phyloP scores from a whole-genome alignment of 2,113 vertebrate genomes.

The Burhinus oedicnemus region DNA sequence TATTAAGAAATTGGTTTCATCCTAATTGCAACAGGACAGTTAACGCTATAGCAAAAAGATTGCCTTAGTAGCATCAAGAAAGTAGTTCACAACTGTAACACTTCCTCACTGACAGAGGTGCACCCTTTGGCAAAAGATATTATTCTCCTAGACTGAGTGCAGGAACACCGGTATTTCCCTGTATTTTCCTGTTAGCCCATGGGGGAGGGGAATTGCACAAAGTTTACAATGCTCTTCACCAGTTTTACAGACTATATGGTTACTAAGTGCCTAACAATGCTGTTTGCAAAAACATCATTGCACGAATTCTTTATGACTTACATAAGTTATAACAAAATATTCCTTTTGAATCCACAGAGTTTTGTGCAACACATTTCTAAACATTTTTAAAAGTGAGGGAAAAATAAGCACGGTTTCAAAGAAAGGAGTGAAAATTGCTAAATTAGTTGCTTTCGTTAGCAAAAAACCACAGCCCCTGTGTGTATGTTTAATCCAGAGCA shows the following conservation, averaged over 20 bases:
- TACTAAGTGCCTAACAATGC: not conserved
- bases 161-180: not conserved
- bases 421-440: not conserved
- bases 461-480: accelerated
- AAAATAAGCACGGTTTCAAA: not conserved
- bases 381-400: not conserved
- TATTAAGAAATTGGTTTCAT: not conserved
- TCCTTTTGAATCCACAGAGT: not conserved
- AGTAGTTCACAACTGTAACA: not conserved
- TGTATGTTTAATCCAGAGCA: not conserved
- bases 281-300: not conserved
- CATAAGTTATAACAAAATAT: not conserved
- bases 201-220: not conserved
- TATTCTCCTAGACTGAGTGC: not conserved
- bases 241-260: not conserved
- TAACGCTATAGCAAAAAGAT: not conserved
- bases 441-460: not conserved
- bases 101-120: not conserved
- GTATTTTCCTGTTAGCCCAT: not conserved
- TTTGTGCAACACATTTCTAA: not conserved
- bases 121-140: not conserved
- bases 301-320: not conserved
- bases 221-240: not conserved
- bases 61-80: not conserved
- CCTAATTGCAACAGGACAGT: not conserved